Evolutionary conservation across 2,113 vertebrate genomes (phyloP), one percentile per base, ranked within the genome.

Genomic region (Ochotona princeps): DNA sequence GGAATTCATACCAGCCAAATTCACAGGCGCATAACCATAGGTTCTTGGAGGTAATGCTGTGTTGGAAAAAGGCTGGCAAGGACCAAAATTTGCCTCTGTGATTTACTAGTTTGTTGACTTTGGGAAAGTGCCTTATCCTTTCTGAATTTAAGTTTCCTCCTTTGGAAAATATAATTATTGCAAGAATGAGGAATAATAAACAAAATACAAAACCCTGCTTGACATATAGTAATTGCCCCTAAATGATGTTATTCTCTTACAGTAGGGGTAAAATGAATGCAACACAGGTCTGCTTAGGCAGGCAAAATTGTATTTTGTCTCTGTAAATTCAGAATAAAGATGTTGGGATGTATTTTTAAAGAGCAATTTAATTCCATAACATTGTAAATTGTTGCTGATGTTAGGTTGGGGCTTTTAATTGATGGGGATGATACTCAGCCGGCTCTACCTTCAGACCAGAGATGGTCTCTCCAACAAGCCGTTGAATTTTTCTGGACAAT

Each of bases 121-220:
- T 60, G 38, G 20, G 6, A 47, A 57, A 15, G 8, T 28, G 12
- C 28, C 6, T 69, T 88, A n/a, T 25, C 47, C 30, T 92, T 70
- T 84, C n/a, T 67, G 18, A 90, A 83, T 47, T 75, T 80, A 51
- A 47, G 57, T 81, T 87, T 87, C 20, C 13, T 89, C 10, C 61
- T 81, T 85, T 32, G 9, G 44, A 86, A 95, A 92, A 69, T 44
- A 30, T 57, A 61, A 69, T 78, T 32, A 63, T 51, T 90, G 5
- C 49, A 35, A 90, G 60, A 32, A 61, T 86, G 18, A 70, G 6
- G 26, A 70, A 18, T 69, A 79, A 79, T 57, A 2, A 0, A 1
- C 20, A n/a, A 87, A 54, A 65, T 5, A n/a, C 7, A 32, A 32
- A 30, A 7, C 25, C 6, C 30, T 89, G 60, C 0, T 60, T 66